Conservation (phyloP, 2,113 vertebrate species). For the Engraulis encrasicolus region DNA sequence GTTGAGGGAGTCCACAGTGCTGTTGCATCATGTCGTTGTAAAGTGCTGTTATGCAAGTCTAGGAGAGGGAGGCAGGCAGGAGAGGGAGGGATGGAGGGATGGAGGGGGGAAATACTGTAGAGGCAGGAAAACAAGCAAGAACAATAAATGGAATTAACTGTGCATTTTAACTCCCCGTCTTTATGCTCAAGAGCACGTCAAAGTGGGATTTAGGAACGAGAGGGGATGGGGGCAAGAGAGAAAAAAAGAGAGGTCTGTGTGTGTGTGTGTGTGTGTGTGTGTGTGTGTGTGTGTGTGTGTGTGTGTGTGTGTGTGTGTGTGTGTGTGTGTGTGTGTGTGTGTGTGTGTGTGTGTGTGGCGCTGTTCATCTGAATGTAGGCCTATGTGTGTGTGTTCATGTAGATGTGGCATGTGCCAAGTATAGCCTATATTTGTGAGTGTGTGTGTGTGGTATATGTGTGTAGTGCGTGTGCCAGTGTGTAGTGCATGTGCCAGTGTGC, state of each 20-base stretch:
- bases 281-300: not conserved
- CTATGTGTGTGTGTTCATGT: too few relatives aligned
- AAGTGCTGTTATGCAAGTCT: not conserved
- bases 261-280: not conserved
- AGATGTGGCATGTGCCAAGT: too few relatives aligned
- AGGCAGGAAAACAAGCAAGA: not conserved
- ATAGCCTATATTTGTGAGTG: too few relatives aligned
- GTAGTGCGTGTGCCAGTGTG: too few relatives aligned
- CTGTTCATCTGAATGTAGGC: not conserved
- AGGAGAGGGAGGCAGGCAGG: not conserved
- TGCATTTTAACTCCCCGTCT: conserved; percentile 13
- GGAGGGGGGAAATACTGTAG: too few relatives aligned
- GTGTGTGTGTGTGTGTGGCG: not conserved
- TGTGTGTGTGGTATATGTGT: too few relatives aligned
- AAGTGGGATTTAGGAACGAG: conserved; percentile 22
- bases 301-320: not conserved
- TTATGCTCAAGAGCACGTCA: conserved; percentile 25
- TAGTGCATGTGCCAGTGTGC: too few relatives aligned
- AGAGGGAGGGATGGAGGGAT: not conserved
- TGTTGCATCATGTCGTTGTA: not conserved
- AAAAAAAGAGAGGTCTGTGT: not conserved
- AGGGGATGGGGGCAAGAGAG: not conserved
- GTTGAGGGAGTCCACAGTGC: not conserved
- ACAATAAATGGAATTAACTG: conserved; percentile 7
- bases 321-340: not conserved